Conservation (phyloP, 2,888 invertebrate species). For the Agrotis clavis region DNA sequence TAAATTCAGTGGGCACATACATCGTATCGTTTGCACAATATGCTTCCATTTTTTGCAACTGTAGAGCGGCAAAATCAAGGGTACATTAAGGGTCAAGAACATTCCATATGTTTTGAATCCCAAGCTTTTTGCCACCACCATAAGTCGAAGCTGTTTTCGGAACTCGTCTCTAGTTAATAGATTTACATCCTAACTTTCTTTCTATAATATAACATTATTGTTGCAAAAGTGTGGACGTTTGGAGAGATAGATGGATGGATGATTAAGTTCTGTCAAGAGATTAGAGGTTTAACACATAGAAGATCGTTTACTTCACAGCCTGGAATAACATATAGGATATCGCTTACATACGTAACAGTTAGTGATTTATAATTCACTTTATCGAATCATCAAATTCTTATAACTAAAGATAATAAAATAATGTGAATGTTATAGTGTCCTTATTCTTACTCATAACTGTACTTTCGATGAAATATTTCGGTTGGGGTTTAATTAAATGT, state of each 20-base stretch:
- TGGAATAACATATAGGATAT: no score
- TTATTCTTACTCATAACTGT: slow-evolving; percentile 15
- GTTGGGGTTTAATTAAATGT: slow-evolving; percentile 35
- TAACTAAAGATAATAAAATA: slow-evolving; percentile 14
- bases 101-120: slow-evolving; percentile 24
- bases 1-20: slow-evolving; percentile 55
- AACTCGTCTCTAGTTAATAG: slow-evolving; percentile 21
- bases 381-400: slow-evolving; percentile 24
- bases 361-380: slow-evolving; percentile 35
- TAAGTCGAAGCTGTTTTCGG: slow-evolving; percentile 37
- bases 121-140: neutral
- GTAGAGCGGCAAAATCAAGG: slow-evolving; percentile 27
- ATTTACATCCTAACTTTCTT: slow-evolving; percentile 14
- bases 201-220: no score
- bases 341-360: no score
- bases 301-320: no score
- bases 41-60: slow-evolving; percentile 38
- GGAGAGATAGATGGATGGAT: no score
- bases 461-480: slow-evolving; percentile 27
- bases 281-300: no score
- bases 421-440: slow-evolving; percentile 19
- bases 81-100: slow-evolving; percentile 19
- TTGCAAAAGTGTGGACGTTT: no score
- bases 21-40: slow-evolving; percentile 45
- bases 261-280: no score